Conservation (phyloP, 2,888 invertebrate genomes). For the Noctua janthina region DNA sequence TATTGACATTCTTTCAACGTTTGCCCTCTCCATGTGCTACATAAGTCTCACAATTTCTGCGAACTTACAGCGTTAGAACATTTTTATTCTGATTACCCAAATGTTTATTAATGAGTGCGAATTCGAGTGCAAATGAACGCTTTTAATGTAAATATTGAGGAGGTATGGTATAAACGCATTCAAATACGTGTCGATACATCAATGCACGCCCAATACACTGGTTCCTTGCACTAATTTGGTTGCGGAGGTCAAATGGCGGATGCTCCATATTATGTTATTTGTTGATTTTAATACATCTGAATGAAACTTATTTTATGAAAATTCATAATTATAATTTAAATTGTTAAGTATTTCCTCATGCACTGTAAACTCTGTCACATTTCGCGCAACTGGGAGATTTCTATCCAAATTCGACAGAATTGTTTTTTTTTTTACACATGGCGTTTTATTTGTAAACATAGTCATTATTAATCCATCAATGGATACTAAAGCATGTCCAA, state of each 20-base stretch:
- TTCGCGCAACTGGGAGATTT: neutral
- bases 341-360: neutral
- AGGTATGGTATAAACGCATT: conserved; percentile 48
- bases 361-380: neutral
- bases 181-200: conserved; percentile 16
- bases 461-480: conserved; percentile 41
- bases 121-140: conserved; percentile 50
- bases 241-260: neutral
- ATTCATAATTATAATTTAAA: neutral
- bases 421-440: neutral
- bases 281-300: no score
- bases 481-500: conserved; percentile 23
- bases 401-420: neutral
- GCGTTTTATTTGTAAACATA: conserved; percentile 18
- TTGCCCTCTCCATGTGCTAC: conserved; percentile 3
- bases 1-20: neutral
- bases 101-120: conserved; percentile 58
- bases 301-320: neutral
- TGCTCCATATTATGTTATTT: neutral
- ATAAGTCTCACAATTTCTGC: conserved; percentile 35
- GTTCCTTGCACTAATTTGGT: conserved; percentile 27
- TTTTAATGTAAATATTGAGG: conserved; percentile 57
- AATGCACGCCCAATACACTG: conserved; percentile 22
- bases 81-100: conserved; percentile 56
- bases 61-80: conserved; percentile 41